Conservation (phyloP, 2,888 invertebrate genomes). For the Calameuta pallipes region DNA sequence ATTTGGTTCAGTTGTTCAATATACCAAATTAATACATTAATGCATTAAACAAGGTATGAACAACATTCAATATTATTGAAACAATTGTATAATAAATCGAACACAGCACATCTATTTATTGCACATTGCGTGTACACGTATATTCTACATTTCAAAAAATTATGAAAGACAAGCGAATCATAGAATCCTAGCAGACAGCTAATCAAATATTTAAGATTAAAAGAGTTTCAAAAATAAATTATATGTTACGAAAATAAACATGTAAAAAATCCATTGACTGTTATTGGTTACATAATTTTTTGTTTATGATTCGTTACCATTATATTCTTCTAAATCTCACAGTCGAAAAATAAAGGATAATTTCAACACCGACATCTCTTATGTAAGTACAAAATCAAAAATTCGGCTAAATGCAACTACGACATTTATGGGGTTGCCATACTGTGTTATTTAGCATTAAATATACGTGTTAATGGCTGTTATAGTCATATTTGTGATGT, state of each 20-base stretch:
- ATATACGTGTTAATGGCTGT: slow-evolving; percentile 18
- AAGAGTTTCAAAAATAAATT: background rate
- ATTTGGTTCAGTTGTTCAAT: too few species aligned
- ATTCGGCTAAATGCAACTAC: background rate
- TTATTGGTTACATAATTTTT: background rate
- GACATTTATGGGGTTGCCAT: background rate
- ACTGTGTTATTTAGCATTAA: background rate
- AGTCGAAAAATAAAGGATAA: background rate
- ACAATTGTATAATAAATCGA: background rate
- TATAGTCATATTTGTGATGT: slow-evolving; percentile 35
- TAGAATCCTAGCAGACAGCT: background rate
- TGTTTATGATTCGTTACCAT: background rate
- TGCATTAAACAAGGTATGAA: too few species aligned
- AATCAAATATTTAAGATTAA: background rate
- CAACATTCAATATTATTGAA: background rate
- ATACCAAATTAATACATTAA: too few species aligned
- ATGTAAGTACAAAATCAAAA: background rate
- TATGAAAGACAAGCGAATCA: background rate
- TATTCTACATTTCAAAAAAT: background rate
- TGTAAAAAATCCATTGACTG: background rate
- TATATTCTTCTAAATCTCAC: background rate
- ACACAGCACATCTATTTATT: background rate
- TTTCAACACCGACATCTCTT: background rate
- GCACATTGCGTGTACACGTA: background rate
- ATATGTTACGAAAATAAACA: background rate